Conservation (phyloP, 2,113 vertebrate species). For the Astur gentilis region DNA sequence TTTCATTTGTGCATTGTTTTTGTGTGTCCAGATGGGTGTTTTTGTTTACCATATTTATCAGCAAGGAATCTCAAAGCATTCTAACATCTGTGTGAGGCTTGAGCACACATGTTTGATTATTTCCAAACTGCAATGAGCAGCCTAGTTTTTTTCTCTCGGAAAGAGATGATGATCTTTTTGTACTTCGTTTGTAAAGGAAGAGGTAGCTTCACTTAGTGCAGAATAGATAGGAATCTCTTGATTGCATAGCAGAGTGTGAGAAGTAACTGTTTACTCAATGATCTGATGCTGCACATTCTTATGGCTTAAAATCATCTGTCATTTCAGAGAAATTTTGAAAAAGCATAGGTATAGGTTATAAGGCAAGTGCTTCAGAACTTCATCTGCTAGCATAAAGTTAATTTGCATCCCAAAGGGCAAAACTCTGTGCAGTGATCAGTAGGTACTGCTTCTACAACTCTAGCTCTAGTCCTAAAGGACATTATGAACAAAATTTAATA, state of each 20-base stretch:
- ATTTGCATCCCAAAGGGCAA: neutral
- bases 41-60: constrained; percentile 58
- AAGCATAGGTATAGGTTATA: neutral
- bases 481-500: neutral
- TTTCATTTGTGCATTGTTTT: constrained; percentile 38
- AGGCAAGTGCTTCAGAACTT: neutral
- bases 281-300: neutral
- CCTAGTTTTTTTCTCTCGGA: neutral
- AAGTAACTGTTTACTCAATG: neutral
- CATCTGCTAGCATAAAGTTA: neutral
- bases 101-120: neutral
- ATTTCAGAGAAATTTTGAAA: neutral
- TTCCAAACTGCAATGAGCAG: neutral
- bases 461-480: neutral
- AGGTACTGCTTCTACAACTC: neutral
- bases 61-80: neutral
- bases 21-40: constrained; percentile 51
- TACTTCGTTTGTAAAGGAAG: neutral
- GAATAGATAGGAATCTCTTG: neutral
- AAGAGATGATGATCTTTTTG: neutral
- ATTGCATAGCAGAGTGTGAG: neutral
- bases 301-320: neutral
- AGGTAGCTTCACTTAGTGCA: neutral
- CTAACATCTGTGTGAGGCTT: constrained; percentile 33
- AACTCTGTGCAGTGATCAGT: neutral